Conservation (phyloP, 2,797 vertebrate genomes). For the Graptemys geographica region DNA sequence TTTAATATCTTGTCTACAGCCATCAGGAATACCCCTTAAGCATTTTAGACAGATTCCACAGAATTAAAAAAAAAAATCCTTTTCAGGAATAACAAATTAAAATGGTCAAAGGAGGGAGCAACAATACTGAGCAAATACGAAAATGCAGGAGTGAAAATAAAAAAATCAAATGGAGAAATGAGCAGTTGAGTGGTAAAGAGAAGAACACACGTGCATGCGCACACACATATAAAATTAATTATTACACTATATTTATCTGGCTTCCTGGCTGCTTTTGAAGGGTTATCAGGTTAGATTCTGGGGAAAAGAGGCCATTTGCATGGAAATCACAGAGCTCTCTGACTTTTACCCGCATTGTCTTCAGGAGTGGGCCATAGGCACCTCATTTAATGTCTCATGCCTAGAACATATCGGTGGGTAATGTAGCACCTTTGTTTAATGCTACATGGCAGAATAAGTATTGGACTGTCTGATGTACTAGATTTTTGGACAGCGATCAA, state of each 20-base stretch:
- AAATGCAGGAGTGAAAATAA: background rate
- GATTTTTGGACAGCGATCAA: background rate
- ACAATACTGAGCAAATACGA: background rate
- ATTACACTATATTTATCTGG: rapidly evolving
- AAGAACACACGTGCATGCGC: background rate
- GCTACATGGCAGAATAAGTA: background rate
- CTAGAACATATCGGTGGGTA: background rate
- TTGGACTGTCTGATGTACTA: background rate
- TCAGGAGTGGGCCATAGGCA: too few species aligned
- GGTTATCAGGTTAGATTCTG: background rate
- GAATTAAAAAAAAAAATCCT: background rate
- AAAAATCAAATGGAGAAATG: background rate
- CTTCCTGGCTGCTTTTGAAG: background rate
- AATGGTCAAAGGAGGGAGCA: background rate
- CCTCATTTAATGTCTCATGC: background rate
- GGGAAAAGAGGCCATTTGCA: background rate
- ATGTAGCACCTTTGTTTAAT: background rate
- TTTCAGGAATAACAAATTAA: background rate
- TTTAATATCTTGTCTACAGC: background rate
- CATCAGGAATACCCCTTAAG: background rate
- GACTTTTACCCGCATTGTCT: background rate
- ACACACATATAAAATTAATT: background rate
- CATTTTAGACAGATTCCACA: background rate
- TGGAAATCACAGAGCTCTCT: background rate
- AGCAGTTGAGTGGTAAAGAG: background rate